phyloP scores from a whole-genome alignment of 2,888 invertebrate species.

The Stenurella melanura region DNA sequence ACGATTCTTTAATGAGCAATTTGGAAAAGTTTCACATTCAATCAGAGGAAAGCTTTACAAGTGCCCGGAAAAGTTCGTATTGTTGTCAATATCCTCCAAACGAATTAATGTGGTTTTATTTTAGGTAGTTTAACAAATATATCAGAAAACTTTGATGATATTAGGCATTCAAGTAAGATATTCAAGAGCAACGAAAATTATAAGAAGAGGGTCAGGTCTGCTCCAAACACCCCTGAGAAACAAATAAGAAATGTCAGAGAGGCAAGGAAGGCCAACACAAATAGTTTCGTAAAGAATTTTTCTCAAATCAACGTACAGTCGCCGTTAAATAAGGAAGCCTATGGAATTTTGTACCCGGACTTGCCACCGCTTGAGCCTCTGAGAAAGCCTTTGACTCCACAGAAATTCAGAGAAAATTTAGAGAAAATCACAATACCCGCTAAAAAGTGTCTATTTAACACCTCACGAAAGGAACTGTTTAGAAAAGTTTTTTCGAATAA shows the following conservation, averaged over 20 bases:
- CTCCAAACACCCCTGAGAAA: slow-evolving; percentile 59
- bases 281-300: slow-evolving; percentile 55
- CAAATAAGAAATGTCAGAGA: slow-evolving; percentile 41
- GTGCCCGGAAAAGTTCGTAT: slow-evolving; percentile 23
- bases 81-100: neutral
- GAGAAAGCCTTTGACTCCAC: slow-evolving; percentile 59
- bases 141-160: neutral
- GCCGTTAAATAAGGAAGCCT: slow-evolving; percentile 62
- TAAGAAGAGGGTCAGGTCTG: slow-evolving; percentile 45
- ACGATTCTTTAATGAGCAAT: slow-evolving; percentile 65
- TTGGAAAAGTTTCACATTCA: slow-evolving; percentile 62
- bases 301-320: slow-evolving; percentile 62
- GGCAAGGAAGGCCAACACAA: slow-evolving; percentile 46
- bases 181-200: slow-evolving; percentile 30
- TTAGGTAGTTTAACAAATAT: neutral
- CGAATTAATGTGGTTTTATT: neutral
- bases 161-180: slow-evolving; percentile 31
- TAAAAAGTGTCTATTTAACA: slow-evolving; percentile 63
- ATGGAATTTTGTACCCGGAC: slow-evolving; percentile 67
- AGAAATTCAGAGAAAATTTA: slow-evolving; percentile 55
- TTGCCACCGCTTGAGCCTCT: slow-evolving; percentile 56
- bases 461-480: slow-evolving; percentile 52
- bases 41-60: slow-evolving; percentile 35
- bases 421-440: slow-evolving; percentile 60
- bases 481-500: slow-evolving; percentile 55